Evolutionary conservation across 2,888 invertebrate species (phyloP), one percentile per base, ranked within the genome.

Genomic region (Ormia ochracea): DNA sequence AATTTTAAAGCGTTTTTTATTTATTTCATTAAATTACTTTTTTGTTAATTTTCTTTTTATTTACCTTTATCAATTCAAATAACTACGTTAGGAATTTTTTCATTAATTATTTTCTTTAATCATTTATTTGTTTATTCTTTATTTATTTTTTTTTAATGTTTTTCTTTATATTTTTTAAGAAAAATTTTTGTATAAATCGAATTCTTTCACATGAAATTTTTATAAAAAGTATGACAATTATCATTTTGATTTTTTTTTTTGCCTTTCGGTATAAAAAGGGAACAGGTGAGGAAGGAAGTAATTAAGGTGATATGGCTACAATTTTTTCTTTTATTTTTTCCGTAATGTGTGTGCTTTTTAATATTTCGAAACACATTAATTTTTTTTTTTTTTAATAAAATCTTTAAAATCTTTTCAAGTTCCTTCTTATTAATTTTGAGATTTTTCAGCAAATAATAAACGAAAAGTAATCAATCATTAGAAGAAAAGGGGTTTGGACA

Each of bases 1-100:
- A 80, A 80, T 68, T 80, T 80, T 80, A 80, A 80, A 80, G 80
- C 80, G 76, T 73, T 73, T 72, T 76, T 72, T 76, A 68, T 72
- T 70, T 61, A 63, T 79, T 75, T 75, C 26, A 66, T 68, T 72
- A 59, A 9, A 59, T 43, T 59, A 38, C 38, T 54, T n/a, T 7
- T 76, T 61, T 45, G 31, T 56, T 45, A 38, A 17, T 59, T 48
- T 5, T 48, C 26, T 72, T 54, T 7, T 48, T 31, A 14, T 48
- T 38, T 50, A 56, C 23, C 58, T 43, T 72, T 41, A 68, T 80
- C 80, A 80, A 80, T 80, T 80, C 80, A 76, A 76, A 76, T 76
- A 80, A 76, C 80, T 80, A 80, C 36, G 23, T 80, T 80, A 80
- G 80, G 80, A 80, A 76, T 76, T 73, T 69, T 21, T n/a, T n/a